Evolutionary conservation across 1,140 invertebrate species (phyloP), one percentile per base, ranked within the genome.

Genomic region (Oreohelix idahoensis): DNA sequence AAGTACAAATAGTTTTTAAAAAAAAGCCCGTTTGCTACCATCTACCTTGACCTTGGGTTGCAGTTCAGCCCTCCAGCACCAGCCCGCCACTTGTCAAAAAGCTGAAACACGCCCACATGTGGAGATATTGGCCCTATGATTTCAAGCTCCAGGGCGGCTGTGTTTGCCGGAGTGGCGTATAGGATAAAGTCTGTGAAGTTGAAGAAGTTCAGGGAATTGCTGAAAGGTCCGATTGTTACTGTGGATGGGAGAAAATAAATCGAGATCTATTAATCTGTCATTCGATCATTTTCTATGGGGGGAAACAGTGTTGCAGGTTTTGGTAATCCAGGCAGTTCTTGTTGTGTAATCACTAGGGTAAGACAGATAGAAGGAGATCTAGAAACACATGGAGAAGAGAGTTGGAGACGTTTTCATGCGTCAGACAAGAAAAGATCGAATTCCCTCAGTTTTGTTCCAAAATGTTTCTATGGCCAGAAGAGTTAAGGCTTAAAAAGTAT

Each of bases 191-290:
- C 78, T 2, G 58, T 80, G 63, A 80, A 80, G 63, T 80, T 80
- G 63, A 80, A 80, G 39, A 80, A 80, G 63, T 80, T 80, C 23
- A 80, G 78, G 78, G 36, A 35, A 10, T 70, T 58, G 29, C 78
- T 80, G 78, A 80, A 80, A 17, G 78, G 78, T 1, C 78, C 78
- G 23, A 80, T 80, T 2, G 78, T 80, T 45, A 80, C 78, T 80
- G 78, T 13, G 39, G 53, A n/a, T 10, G 51, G 35, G 39, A 76
- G n/a, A n/a, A n/a, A n/a, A n/a, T n/a, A n/a, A n/a, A n/a, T n/a
- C 8, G 23, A 5, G 15, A 35, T 26, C n/a, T n/a, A n/a, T n/a
- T n/a, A n/a, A n/a, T n/a, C n/a, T n/a, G n/a, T n/a, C 35, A 70
- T n/a, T n/a, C n/a, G 15, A 17, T 17, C 53, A 17, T 17, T n/a